Evolutionary conservation across 2,113 vertebrate genomes (phyloP).

Genomic region (Myodes glareolus): DNA sequence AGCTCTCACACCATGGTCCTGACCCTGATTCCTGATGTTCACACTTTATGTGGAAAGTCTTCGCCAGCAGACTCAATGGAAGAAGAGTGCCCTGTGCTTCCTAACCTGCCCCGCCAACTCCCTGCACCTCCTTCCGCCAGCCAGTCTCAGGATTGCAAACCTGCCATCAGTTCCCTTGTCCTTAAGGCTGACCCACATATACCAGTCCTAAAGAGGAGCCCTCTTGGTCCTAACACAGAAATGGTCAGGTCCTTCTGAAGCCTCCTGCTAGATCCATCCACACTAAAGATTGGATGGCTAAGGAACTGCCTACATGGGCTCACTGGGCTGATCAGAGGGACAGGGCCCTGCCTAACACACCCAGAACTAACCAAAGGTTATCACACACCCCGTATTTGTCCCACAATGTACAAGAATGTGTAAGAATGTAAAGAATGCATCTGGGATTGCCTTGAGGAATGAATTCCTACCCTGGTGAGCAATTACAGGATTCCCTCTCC

Average conservation of each 20-base stretch:
- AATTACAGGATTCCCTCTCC: constrained; percentile 31
- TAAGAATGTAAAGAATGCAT: background rate
- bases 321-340: no score
- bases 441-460: background rate
- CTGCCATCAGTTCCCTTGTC: background rate
- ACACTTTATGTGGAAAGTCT: background rate
- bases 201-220: background rate
- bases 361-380: background rate
- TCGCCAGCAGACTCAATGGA: background rate
- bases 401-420: background rate
- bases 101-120: background rate
- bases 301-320: background rate
- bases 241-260: background rate
- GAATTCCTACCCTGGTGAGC: background rate
- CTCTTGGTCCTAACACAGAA: background rate
- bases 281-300: background rate
- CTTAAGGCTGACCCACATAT: background rate
- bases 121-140: background rate
- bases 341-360: background rate
- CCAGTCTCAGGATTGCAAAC: background rate
- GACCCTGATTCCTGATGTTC: no score
- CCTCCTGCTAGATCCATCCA: background rate
- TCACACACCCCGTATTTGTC: background rate
- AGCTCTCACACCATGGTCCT: background rate
- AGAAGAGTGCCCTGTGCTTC: background rate